Base-by-base conservation (phyloP, 2,888 invertebrate species). In the Cephus pulcher region DNA sequence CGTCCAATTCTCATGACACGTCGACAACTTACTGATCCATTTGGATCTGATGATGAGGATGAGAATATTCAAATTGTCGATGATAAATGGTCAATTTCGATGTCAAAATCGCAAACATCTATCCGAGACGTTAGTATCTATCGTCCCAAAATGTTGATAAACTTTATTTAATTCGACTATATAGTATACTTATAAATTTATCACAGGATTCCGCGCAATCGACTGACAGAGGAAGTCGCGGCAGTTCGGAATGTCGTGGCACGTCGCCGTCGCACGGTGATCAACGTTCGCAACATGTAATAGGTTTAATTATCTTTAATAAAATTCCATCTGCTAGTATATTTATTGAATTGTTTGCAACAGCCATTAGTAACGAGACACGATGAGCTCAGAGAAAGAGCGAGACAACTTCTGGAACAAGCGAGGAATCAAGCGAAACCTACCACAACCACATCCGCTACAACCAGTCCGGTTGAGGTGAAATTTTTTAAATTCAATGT, bases 1-100 rank as follows among this genome's bases (percentile, higher is more conserved):
- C 93, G 83, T 86, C 93, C 81, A 88, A 93, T 82, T 86, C 92
- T 97, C 84, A 97, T 97, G 97, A 97, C 97, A 0, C 94, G 97
- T 83, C 95, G 97, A 77, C 97, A 97, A 91, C 93, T 97, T 82
- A 95, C 95, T 11, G 97, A 98, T 92, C 98, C 98, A 0, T 97
- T 98, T 92, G 97, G 97, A 75, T 97, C 97, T 37, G 97, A 97
- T 87, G 97, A 97, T 33, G 96, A 96, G 79, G 92, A 92, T 40
- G 83, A 89, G 81, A 91, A 90, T 80, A 88, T 90, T 83, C 90
- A 90, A 84, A 89, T 90, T 78, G 85, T 90, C 77, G 91, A 91
- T 76, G 91, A 91, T 76, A 91, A 90, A 81, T 87, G 86, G 82
- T 89, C 91, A 75, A 90, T 90, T 80, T 89, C 90, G 69, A 85